Conservation (phyloP, 2,888 invertebrate species). For the Atethmia centrago region DNA sequence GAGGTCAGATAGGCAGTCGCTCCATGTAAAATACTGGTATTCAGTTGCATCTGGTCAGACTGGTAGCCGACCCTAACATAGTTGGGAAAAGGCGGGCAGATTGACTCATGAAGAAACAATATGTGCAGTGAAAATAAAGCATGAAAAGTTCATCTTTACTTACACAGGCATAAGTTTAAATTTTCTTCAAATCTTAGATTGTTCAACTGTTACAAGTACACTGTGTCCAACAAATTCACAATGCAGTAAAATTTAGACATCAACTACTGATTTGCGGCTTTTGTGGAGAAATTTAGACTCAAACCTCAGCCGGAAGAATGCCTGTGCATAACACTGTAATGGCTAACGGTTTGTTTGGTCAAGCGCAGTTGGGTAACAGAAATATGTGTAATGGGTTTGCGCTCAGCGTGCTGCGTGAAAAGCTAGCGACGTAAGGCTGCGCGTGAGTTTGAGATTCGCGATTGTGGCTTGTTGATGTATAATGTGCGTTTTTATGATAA, state of each 20-base stretch:
- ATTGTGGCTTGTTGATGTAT: constrained; percentile 21
- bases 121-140: too few species aligned
- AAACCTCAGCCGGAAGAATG: constrained; percentile 26
- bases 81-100: too few species aligned
- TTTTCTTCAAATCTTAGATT: not conserved
- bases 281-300: constrained; percentile 11
- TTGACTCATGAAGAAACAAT: too few species aligned
- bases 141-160: not conserved
- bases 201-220: not conserved
- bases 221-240: constrained; percentile 10
- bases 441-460: constrained; percentile 27
- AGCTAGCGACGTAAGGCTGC: constrained; percentile 9
- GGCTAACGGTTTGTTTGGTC: constrained; percentile 49
- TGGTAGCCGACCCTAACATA: too few species aligned
- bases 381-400: constrained; percentile 42
- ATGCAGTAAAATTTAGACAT: constrained; percentile 16
- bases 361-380: constrained; percentile 41
- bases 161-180: not conserved
- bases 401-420: constrained; percentile 29
- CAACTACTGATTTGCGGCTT: constrained; percentile 26
- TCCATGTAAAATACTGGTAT: too few species aligned
- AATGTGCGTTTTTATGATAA: constrained; percentile 2
- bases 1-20: too few species aligned
- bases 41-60: too few species aligned
- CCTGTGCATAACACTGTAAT: constrained; percentile 32